These are phyloP conservation scores for Carcinoscorpius rotundicauda DNA, from an alignment of 1,140 invertebrate species.

Conservation along the genomic window DNA sequence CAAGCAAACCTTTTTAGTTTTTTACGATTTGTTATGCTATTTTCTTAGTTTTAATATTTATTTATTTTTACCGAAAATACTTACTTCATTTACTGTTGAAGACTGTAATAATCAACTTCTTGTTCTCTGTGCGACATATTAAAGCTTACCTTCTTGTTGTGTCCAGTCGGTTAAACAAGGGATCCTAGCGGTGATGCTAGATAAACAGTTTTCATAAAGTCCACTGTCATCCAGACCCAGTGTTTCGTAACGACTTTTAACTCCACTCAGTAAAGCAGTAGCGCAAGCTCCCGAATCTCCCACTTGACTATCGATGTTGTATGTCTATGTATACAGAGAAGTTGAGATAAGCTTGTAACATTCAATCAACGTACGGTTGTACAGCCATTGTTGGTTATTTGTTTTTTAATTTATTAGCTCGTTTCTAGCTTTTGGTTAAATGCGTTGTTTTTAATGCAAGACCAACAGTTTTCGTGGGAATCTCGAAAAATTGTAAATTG, in stretches of 20 bases:
- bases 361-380: too few relatives aligned
- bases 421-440: too few relatives aligned
- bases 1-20: too few relatives aligned
- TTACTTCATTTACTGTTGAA: conserved; percentile 72
- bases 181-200: conserved; percentile 44
- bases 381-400: too few relatives aligned
- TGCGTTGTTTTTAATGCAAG: too few relatives aligned
- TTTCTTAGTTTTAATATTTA: conserved; percentile 50
- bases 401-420: too few relatives aligned
- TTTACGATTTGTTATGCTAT: too few relatives aligned
- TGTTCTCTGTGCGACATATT: conserved; percentile 59
- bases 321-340: conserved; percentile 51
- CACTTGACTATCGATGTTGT: conserved; percentile 72
- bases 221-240: conserved; percentile 58
- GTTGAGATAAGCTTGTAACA: too few relatives aligned
- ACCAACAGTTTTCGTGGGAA: too few relatives aligned
- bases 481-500: too few relatives aligned
- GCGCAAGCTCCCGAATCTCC: conserved; percentile 80
- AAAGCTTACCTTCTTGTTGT: conserved; percentile 51
- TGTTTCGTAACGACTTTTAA: conserved; percentile 68
- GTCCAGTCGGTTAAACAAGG: conserved; percentile 55
- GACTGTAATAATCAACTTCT: conserved; percentile 72
- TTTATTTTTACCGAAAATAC: conserved; percentile 62
- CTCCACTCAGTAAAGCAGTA: conserved; percentile 70
- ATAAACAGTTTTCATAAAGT: conserved; percentile 43